These are phyloP conservation scores for Cydia pomonella DNA, from an alignment of 1,140 invertebrate species.

Conservation along the genomic window DNA sequence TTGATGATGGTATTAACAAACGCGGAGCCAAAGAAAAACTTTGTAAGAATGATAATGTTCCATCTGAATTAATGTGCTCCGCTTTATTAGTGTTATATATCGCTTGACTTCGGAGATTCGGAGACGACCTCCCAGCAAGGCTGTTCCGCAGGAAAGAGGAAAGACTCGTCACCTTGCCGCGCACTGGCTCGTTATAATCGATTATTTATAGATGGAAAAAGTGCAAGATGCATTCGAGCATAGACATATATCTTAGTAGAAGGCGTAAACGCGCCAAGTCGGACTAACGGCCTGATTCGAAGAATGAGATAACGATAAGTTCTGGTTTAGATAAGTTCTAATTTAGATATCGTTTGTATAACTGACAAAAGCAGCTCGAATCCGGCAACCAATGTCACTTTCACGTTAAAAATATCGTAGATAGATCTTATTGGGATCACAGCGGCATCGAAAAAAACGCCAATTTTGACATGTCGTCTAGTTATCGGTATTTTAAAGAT, in stretches of 20 bases:
- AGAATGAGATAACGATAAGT: too few relatives aligned
- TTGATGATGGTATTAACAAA: background rate
- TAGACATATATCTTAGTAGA: background rate
- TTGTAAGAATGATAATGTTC: constrained; percentile 18
- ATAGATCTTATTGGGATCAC: too few relatives aligned
- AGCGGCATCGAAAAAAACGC: too few relatives aligned
- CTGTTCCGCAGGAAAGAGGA: constrained; percentile 72
- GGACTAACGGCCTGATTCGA: too few relatives aligned
- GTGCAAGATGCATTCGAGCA: constrained; percentile 14
- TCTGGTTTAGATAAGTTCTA: too few relatives aligned
- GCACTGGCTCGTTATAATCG: constrained; percentile 47
- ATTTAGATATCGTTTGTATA: too few relatives aligned
- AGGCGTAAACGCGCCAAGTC: background rate
- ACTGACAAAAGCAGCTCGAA: too few relatives aligned
- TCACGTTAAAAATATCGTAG: too few relatives aligned
- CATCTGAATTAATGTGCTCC: background rate
- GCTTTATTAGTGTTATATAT: background rate
- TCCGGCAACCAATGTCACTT: too few relatives aligned
- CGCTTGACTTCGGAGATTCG: constrained; percentile 39
- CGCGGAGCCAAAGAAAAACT: background rate
- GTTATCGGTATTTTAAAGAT: too few relatives aligned
- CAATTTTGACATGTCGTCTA: too few relatives aligned
- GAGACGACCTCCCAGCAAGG: constrained; percentile 66
- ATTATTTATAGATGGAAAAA: constrained; percentile 28
- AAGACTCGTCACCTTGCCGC: constrained; percentile 59